Conservation (phyloP, 2,888 invertebrate genomes). For the Oeneis ivallda region DNA sequence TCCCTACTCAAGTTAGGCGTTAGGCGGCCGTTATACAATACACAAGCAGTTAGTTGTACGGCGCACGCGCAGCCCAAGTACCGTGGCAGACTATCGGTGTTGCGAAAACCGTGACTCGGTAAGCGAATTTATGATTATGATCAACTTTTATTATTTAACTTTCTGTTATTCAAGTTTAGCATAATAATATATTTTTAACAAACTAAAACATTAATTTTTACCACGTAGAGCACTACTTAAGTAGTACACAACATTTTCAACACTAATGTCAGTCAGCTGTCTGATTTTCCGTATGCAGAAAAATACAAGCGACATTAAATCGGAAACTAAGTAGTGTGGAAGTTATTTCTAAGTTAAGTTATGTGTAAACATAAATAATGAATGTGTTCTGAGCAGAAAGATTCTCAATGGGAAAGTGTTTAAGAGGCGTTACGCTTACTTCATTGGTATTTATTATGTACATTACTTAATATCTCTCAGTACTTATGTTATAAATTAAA, state of each 20-base stretch:
- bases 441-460: background rate
- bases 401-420: background rate
- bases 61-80: conserved; percentile 47
- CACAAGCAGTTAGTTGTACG: conserved; percentile 51
- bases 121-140: conserved; percentile 18
- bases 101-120: conserved; percentile 27
- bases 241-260: background rate
- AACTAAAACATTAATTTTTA: background rate
- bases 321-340: background rate
- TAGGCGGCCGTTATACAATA: conserved; percentile 52
- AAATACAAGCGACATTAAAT: background rate
- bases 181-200: background rate
- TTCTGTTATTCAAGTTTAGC: background rate
- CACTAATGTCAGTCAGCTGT: background rate
- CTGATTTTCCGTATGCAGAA: background rate
- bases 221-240: background rate
- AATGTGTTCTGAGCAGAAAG: background rate
- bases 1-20: conserved; percentile 41
- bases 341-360: background rate
- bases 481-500: background rate
- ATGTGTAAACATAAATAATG: background rate
- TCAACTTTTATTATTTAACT: background rate
- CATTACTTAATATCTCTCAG: background rate
- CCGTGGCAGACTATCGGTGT: conserved; percentile 21
- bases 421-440: background rate